Base-by-base conservation (phyloP, 1,140 invertebrate species). In the Linepithema humile region DNA sequence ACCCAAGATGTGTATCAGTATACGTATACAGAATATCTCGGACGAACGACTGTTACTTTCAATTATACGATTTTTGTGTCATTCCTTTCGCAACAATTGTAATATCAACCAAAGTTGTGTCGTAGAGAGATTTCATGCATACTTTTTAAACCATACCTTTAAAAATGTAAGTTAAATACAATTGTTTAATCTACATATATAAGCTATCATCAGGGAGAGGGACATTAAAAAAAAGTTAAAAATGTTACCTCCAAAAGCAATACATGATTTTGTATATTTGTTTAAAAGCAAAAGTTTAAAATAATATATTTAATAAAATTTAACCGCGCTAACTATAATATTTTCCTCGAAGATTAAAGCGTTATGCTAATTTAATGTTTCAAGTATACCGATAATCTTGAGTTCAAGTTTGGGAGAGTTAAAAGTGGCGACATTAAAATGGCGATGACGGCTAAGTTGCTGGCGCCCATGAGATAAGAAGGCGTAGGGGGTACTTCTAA, bases 381-480 rank as follows among this genome's bases (percentile, higher is more conserved):
- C 15, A 67, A 67, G 38, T 64, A 20, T 9, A 9, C 9, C 43
- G 9, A 75, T 74, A 60, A 62, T 50, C n/a, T 74, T 7, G 77
- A 32, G 4, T 23, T 15, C 40, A 0, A 64, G n/a, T 32, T 64
- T 40, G 12, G 53, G 53, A 12, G n/a, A 17, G 17, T 69, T 32
- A 23, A 78, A 64, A 64, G 29, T 4, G 6, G n/a, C 12, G 64
- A 69, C 17, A n/a, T 40, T 23, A 64, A 83, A 73, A 53, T 17
- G 26, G 3, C 35, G 4, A 57, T 20, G 26, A 40, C n/a, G 32
- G 38, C 35, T 10, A 48, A 55, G 67, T 57, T 40, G 9, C 65
- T 83, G 48, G 84, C 65, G 23, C n/a, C 6, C 2, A 4, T 17
- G 64, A 60, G 90, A 91, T 91, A 91, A 90, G 89, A 90, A 90